Conservation (phyloP, 2,797 vertebrate species). For the Gymnothorax reevesii region DNA sequence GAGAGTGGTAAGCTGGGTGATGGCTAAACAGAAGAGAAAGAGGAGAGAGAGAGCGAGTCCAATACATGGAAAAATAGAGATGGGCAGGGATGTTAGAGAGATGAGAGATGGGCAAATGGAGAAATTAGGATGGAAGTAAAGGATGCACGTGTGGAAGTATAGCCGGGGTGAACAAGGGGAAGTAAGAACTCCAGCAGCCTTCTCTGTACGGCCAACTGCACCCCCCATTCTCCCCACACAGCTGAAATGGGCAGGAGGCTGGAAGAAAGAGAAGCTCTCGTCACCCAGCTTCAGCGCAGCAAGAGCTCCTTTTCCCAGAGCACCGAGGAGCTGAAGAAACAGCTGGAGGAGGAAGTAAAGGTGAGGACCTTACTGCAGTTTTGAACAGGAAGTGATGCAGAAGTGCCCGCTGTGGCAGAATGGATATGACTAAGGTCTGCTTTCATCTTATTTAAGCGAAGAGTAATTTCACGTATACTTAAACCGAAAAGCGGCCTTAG, state of each 20-base stretch:
- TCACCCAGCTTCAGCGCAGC: slow-evolving; percentile 85
- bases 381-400: background rate
- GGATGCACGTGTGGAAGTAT: background rate
- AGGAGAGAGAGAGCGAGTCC: background rate
- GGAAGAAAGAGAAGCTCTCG: slow-evolving; percentile 84
- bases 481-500: background rate
- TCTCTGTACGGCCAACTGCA: background rate
- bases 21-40: too few relatives aligned
- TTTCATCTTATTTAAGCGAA: background rate
- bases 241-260: slow-evolving; percentile 84
- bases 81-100: background rate
- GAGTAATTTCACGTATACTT: background rate
- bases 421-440: background rate
- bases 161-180: background rate
- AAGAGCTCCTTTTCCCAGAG: slow-evolving; percentile 83
- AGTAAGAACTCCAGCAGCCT: background rate
- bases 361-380: slow-evolving; percentile 58
- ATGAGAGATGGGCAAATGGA: background rate
- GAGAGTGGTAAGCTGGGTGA: slow-evolving; percentile 74
- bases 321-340: slow-evolving; percentile 87
- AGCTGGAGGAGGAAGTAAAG: slow-evolving; percentile 92
- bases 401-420: background rate
- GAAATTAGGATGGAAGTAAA: background rate
- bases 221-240: slow-evolving; percentile 44
- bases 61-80: background rate